Base-by-base conservation (phyloP, 2,888 invertebrate species). In the Catocala nupta region DNA sequence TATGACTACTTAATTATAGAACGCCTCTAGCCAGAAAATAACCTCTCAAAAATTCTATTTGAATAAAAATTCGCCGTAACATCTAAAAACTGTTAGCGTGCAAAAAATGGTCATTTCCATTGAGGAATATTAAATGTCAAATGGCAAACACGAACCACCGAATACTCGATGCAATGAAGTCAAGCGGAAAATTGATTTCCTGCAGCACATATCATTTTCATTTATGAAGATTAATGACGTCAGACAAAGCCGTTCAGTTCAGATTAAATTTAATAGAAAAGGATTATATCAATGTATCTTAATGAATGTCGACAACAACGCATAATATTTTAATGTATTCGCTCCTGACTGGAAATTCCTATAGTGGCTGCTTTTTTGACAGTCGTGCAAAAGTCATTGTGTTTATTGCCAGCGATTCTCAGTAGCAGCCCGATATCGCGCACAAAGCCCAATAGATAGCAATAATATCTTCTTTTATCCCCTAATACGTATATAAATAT, bases 141-240 rank as follows among this genome's bases (percentile, higher is more conserved):
- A 88, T 82, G 81, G 81, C 81, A 79, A 83, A 81, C 77, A 77
- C 71, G 75, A 78, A 60, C 80, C 75, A 74, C 59, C 78, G 83
- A 82, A 81, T 81, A 75, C 80, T 82, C 86, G 81, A 84, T 84
- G 84, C 81, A 83, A 84, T 81, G 85, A 81, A 87, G 81, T 79
- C 83, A 70, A 75, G 80, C 84, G 86, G 86, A 83, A 90, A 92
- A 92, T 92, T 90, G 90, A 89, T 91, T 90, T 87, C 83, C 86
- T 81, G 83, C 79, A 81, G 75, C 86, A 84, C 82, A 85, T 88
- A 89, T 89, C 85, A 89, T 86, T 88, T 88, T 83, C 85, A 87
- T 87, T 88, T 85, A 76, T 78, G 76, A 80, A 78, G 80, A 84
- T 83, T 78, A 83, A 78, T 77, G 75, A 75, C 70, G 66, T 70